Evolutionary conservation across 2,888 invertebrate genomes (phyloP).

Genomic region (Chromoteleia sp.): DNA sequence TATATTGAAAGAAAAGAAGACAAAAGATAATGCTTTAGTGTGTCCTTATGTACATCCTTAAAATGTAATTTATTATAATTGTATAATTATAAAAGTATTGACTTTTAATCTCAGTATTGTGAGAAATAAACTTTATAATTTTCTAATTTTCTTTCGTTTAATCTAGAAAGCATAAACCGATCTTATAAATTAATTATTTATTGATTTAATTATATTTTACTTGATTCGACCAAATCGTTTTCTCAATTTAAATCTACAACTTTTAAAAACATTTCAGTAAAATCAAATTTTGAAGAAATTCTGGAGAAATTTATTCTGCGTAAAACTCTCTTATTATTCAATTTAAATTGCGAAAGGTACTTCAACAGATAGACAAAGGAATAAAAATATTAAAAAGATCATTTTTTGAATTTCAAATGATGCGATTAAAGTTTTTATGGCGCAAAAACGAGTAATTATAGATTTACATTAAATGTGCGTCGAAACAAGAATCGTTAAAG

Average conservation of each 20-base stretch:
- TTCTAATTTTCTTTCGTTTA: too few species aligned
- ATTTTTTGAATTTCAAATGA: background rate
- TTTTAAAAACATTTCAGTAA: constrained; percentile 2
- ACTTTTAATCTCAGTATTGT: too few species aligned
- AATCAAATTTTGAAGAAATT: constrained; percentile 19
- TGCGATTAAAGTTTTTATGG: background rate
- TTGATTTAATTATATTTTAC: constrained; percentile 11
- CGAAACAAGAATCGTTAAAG: background rate
- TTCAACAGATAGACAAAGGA: background rate
- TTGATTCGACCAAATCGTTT: constrained; percentile 10
- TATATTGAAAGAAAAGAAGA: too few species aligned
- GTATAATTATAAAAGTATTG: too few species aligned
- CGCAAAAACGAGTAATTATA: too few species aligned
- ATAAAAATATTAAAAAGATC: background rate
- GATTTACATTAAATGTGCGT: background rate
- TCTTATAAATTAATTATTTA: background rate
- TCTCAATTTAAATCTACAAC: constrained; percentile 11
- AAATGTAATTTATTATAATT: too few species aligned
- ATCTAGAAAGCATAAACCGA: background rate
- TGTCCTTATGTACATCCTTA: too few species aligned
- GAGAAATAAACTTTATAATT: too few species aligned
- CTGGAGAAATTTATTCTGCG: constrained; percentile 14
- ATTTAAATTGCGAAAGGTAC: constrained; percentile 4
- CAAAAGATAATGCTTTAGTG: too few species aligned
- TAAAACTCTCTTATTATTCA: constrained; percentile 17